Evolutionary conservation across 2,888 invertebrate species (phyloP).

Genomic region (Timema cristinae): DNA sequence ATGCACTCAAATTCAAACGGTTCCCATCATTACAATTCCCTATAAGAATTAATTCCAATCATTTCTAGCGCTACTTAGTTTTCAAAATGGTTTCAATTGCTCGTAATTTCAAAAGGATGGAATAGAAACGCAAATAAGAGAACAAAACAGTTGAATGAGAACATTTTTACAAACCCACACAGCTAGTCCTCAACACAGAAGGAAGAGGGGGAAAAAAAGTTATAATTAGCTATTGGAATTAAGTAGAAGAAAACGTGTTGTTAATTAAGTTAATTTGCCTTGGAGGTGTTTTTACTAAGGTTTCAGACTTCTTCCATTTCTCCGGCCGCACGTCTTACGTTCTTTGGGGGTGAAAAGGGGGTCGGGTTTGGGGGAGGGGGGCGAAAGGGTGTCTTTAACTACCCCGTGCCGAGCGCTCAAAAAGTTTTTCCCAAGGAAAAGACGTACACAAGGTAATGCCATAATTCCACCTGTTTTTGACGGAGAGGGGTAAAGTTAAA

Average conservation of each 20-base stretch:
- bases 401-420: not conserved
- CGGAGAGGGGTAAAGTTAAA: conserved; percentile 1
- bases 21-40: no score
- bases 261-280: conserved; percentile 30
- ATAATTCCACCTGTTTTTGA: conserved; percentile 26
- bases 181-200: conserved; percentile 4
- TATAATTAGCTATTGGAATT: conserved; percentile 30
- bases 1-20: no score
- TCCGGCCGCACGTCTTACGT: conserved; percentile 14
- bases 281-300: conserved; percentile 24
- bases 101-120: no score
- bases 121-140: no score
- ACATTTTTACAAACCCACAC: no score
- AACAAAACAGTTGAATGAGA: no score
- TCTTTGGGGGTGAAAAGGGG: conserved; percentile 2
- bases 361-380: not conserved
- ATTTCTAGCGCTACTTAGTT: no score
- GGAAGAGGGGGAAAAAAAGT: conserved; percentile 22
- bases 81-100: no score
- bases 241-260: conserved; percentile 26
- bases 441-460: conserved; percentile 14
- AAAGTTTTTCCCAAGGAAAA: conserved; percentile 4
- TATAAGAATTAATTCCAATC: no score
- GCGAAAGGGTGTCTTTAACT: not conserved
- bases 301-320: conserved; percentile 14